Evolutionary conservation across 2,888 invertebrate genomes (phyloP).

Genomic region (Caenorhabditis japonica): DNA sequence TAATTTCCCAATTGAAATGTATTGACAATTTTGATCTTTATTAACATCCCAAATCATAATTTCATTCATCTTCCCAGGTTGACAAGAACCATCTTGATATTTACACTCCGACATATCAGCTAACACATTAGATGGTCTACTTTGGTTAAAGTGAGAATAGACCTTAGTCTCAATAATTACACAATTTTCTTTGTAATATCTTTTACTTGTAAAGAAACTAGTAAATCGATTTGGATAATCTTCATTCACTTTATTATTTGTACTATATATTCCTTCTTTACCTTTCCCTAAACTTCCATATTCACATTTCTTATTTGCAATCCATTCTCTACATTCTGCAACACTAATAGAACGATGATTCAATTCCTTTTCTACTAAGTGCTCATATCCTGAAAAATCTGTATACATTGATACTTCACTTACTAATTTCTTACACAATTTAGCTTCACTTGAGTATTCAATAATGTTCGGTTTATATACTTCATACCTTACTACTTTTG

Average conservation of each 20-base stretch:
- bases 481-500: conserved; percentile 55
- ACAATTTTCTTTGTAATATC: conserved; percentile 66
- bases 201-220: conserved; percentile 56
- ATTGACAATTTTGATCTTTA: conserved; percentile 58
- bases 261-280: conserved; percentile 36
- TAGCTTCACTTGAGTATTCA: conserved; percentile 47
- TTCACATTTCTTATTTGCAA: conserved; percentile 54
- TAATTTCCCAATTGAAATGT: conserved; percentile 56
- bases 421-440: too few relatives aligned
- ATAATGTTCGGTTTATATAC: conserved; percentile 55
- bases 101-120: conserved; percentile 55
- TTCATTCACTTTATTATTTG: conserved; percentile 60
- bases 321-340: conserved; percentile 62
- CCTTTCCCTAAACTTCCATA: conserved; percentile 53
- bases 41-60: conserved; percentile 65
- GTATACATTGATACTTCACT: too few relatives aligned
- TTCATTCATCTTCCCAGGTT: conserved; percentile 63
- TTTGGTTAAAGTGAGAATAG: too few relatives aligned
- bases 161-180: conserved; percentile 65
- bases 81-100: conserved; percentile 60
- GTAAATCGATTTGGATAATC: conserved; percentile 67
- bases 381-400: too few relatives aligned
- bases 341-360: conserved; percentile 47
- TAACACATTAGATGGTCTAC: conserved; percentile 55
- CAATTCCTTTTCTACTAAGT: too few relatives aligned